phyloP scores from a whole-genome alignment of 2,888 invertebrate species.

The Lycocerus yunnanus region DNA sequence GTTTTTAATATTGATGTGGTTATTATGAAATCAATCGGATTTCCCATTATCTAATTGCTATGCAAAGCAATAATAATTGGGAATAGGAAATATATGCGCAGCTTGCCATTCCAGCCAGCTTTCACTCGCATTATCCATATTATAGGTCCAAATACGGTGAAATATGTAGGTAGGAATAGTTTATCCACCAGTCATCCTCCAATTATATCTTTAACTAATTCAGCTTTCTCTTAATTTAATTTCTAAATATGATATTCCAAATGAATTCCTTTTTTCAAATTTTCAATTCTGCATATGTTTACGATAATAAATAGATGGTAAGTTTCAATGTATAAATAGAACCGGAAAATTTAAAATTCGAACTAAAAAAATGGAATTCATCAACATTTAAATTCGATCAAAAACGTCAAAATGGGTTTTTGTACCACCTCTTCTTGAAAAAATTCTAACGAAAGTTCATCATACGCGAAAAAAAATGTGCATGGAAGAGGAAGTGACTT shows the following conservation, averaged over 20 bases:
- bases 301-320: no score
- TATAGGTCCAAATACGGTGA: neutral
- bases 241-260: no score
- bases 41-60: neutral
- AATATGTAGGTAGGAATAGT: neutral
- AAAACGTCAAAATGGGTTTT: no score
- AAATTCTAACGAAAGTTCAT: no score
- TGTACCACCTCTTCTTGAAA: no score
- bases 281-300: no score
- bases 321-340: no score
- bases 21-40: neutral
- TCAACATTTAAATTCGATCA: no score
- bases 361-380: no score
- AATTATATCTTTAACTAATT: neutral
- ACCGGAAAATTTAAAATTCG: no score
- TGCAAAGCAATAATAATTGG: no score
- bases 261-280: no score
- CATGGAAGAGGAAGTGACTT: neutral
- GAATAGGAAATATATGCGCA: neutral
- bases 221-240: neutral
- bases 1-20: neutral
- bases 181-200: neutral
- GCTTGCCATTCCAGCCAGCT: neutral
- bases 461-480: neutral
- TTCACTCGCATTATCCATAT: neutral